A percentile compares a stretch with the other conserved stretches of the same genome.
phyloP scores from a whole-genome alignment of 2,113 vertebrate genomes.

The Laticauda laticaudata region DNA sequence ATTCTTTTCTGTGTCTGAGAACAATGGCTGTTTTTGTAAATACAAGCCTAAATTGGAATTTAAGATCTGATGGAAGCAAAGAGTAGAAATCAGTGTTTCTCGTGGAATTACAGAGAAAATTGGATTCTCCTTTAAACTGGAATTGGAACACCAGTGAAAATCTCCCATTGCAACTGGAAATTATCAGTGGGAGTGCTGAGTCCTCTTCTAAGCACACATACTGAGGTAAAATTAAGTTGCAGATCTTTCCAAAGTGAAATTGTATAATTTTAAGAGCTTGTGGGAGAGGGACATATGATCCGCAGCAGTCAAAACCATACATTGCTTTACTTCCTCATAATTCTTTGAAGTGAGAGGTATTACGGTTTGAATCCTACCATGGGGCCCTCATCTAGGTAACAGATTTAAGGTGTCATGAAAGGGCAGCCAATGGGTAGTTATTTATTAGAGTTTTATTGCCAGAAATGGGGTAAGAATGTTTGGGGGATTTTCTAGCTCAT shows the following conservation, averaged over 20 bases:
- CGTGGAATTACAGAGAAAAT: background rate
- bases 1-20: conserved; percentile 1
- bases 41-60: background rate
- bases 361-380: background rate
- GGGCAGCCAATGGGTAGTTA: background rate
- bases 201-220: background rate
- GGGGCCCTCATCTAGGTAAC: background rate
- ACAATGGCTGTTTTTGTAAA: conserved; percentile 32
- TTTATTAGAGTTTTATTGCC: background rate
- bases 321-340: background rate
- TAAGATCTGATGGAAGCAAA: conserved; percentile 1
- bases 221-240: background rate
- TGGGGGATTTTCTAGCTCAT: background rate
- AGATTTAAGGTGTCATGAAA: background rate
- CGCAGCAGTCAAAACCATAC: background rate
- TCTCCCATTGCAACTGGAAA: background rate
- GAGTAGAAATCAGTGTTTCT: conserved; percentile 13
- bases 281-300: background rate
- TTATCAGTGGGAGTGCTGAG: background rate
- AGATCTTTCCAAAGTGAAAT: background rate
- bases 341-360: background rate
- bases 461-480: background rate
- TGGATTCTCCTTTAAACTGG: conserved; percentile 21
- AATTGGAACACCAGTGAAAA: background rate
- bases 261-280: conserved; percentile 4